Percentiles rank a stretch among this genome's conserved stretches.
phyloP scores from a whole-genome alignment of 2,113 vertebrate genomes.

The Prochilodus magdalenae region DNA sequence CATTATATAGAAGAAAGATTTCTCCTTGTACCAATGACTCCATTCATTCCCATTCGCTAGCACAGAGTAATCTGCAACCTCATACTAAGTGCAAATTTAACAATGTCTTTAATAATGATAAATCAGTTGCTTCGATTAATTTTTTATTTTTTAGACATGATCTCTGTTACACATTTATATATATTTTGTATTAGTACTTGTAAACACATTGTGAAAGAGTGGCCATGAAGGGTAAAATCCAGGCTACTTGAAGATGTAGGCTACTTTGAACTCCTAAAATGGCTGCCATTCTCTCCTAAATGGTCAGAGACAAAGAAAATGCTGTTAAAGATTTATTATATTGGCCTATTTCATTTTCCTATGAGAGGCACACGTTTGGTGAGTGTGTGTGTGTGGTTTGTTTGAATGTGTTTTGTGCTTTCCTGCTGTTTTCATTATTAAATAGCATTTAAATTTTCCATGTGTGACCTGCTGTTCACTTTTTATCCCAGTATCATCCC shows the following conservation, averaged over 20 bases:
- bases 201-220: no score
- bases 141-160: no score
- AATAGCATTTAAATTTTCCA: slow-evolving; percentile 55
- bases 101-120: neutral
- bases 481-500: slow-evolving; percentile 36
- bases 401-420: no score
- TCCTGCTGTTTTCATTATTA: slow-evolving; percentile 55
- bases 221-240: no score
- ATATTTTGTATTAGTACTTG: no score
- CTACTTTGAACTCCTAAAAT: neutral
- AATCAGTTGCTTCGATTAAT: no score
- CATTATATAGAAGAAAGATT: neutral
- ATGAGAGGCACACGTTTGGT: neutral
- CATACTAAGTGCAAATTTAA: neutral
- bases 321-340: slow-evolving; percentile 28
- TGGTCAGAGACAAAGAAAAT: neutral
- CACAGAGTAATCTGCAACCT: neutral
- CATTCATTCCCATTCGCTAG: neutral
- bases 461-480: slow-evolving; percentile 54
- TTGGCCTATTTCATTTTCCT: slow-evolving; percentile 10
- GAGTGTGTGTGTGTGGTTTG: slow-evolving; percentile 7
- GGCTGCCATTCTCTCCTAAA: slow-evolving; percentile 9
- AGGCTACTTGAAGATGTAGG: neutral
- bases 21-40: neutral
- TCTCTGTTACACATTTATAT: neutral